phyloP scores from a whole-genome alignment of 2,797 vertebrate genomes.

The Erpetoichthys calabaricus region DNA sequence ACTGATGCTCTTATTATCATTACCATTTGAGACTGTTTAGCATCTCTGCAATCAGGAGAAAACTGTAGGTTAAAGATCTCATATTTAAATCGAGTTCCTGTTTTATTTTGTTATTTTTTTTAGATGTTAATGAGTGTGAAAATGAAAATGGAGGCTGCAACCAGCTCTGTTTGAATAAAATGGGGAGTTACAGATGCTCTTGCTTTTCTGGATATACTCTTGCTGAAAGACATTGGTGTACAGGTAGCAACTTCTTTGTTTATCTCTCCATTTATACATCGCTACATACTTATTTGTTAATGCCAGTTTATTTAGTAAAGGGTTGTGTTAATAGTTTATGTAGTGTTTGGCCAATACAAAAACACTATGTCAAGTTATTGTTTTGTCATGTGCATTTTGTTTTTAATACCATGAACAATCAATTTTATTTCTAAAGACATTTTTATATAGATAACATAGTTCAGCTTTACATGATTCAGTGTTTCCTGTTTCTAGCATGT shows the following conservation, averaged over 20 bases:
- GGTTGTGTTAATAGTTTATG: background rate
- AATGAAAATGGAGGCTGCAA: constrained; percentile 63
- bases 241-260: constrained; percentile 46
- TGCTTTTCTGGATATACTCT: constrained; percentile 70
- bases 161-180: constrained; percentile 74
- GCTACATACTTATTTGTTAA: background rate
- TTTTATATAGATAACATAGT: too few species aligned
- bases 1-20: too few species aligned
- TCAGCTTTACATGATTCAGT: too few species aligned
- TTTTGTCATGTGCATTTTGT: too few species aligned
- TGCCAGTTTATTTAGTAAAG: background rate
- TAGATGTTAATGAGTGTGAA: constrained; percentile 83
- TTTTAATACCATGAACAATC: too few species aligned
- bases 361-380: too few species aligned
- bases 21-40: too few species aligned
- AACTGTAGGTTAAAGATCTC: too few species aligned
- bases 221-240: constrained; percentile 56
- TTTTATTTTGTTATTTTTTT: constrained; percentile 2
- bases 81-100: constrained; percentile 4
- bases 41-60: too few species aligned
- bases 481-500: too few species aligned
- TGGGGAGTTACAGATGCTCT: constrained; percentile 76
- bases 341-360: too few species aligned
- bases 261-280: background rate
- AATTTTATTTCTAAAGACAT: too few species aligned